These are phyloP conservation scores for Acanthosoma haemorrhoidale DNA, from an alignment of 2,888 invertebrate species.

Conservation along the genomic window DNA sequence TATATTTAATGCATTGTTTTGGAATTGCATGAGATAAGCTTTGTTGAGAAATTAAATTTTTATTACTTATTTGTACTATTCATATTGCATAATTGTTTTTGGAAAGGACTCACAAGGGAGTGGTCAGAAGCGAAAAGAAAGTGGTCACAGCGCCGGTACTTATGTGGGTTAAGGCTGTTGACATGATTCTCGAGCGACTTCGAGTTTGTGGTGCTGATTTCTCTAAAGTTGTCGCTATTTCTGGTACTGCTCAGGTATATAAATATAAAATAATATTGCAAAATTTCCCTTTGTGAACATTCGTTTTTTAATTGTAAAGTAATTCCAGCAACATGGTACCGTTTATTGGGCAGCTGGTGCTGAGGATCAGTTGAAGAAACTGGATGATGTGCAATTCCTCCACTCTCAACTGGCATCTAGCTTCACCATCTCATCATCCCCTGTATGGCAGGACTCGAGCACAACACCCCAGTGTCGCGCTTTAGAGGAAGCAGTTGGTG, in stretches of 20 bases:
- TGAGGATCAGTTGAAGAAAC: conserved; percentile 55
- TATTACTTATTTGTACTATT: too few species aligned
- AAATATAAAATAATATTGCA: not conserved
- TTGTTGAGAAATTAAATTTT: not conserved
- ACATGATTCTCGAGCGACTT: conserved; percentile 80
- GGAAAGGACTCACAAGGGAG: conserved; percentile 59
- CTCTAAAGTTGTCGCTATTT: conserved; percentile 72
- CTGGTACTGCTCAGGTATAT: conserved; percentile 86
- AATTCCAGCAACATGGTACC: conserved; percentile 87
- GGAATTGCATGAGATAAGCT: not conserved
- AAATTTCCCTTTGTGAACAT: not conserved
- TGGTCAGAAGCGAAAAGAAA: conserved; percentile 51
- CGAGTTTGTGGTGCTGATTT: conserved; percentile 78
- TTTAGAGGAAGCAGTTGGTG: conserved; percentile 78
- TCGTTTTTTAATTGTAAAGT: not conserved
- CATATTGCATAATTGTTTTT: too few species aligned
- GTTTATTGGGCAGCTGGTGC: conserved; percentile 88
- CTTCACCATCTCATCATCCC: conserved; percentile 75
- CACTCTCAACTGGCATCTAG: conserved; percentile 75
- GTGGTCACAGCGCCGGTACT: conserved; percentile 73
- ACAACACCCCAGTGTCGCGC: conserved; percentile 67
- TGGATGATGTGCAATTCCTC: conserved; percentile 70
- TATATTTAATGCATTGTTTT: not conserved
- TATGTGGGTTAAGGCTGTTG: conserved; percentile 94
- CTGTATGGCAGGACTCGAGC: conserved; percentile 96